Percentiles rank a stretch among this genome's conserved stretches.
These are phyloP conservation scores for Gymnothorax reevesii DNA, from an alignment of 2,797 vertebrate species.

Conservation along the genomic window DNA sequence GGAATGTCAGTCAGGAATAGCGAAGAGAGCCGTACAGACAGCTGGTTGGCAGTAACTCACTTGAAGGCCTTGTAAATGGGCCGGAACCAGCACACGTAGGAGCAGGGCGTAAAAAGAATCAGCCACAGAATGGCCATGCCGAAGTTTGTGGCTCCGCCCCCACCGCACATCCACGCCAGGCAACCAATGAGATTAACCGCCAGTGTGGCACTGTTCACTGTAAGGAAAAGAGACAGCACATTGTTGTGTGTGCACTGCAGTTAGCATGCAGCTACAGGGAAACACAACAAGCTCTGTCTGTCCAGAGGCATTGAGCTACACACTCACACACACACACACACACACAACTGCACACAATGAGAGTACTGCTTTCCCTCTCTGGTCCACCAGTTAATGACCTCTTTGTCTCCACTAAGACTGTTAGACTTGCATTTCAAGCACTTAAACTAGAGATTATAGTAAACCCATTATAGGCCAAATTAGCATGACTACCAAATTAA, in stretches of 20 bases:
- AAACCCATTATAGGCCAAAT: not conserved
- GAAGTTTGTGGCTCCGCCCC: conserved; percentile 78
- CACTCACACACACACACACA: not conserved
- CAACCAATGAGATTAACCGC: conserved; percentile 84
- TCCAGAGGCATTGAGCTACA: not conserved
- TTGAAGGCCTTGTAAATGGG: conserved; percentile 94
- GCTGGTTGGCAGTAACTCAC: conserved; percentile 61
- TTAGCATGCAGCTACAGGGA: not conserved
- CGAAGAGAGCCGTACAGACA: not conserved
- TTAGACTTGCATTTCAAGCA: not conserved
- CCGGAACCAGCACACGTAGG: conserved; percentile 93
- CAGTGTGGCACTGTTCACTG: conserved; percentile 89
- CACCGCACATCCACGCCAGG: conserved; percentile 91
- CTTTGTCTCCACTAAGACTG: not conserved
- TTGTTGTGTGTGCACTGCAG: not conserved
- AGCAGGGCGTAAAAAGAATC: conserved; percentile 88
- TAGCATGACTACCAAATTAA: not conserved
- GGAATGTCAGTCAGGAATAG: too few species aligned
- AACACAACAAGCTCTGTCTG: not conserved
- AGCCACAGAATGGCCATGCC: conserved; percentile 90
- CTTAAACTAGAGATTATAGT: not conserved
- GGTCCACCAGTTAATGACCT: conserved; percentile 1
- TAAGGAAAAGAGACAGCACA: conserved; percentile 1
- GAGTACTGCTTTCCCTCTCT: not conserved
- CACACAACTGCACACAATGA: conserved; percentile 6